Evolutionary conservation across 37 sponge, comb jelly and placozoan genomes (phyloP), one percentile per base, ranked within the genome.

Genomic region (Oscarella lobularis): DNA sequence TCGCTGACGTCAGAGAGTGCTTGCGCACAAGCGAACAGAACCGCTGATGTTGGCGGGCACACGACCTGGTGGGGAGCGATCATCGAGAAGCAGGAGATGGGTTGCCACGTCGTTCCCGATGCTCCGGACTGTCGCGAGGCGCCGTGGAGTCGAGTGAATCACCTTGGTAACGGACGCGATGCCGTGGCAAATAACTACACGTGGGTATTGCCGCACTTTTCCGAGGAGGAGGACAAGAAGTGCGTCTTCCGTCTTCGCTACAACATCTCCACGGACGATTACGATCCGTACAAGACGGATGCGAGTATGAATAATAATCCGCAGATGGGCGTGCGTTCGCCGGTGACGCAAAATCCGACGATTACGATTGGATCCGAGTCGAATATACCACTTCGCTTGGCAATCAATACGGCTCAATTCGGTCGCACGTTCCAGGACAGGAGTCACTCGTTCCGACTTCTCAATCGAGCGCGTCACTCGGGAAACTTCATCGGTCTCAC

Each of bases 181-280:
- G 95, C 89, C 14, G 81, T 80, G 5, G 81, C 90, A 1, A 82
- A 88, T 31, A 89, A 89, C 73, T 94, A 80, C 81, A 87, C 87
- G 0, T 88, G 89, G 88, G 40, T 1, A 3, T 34, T 97, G 14
- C 98, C 98, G 6, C 76, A 86, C 79, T 97, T 93, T 48, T 82
- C 89, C 1, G 78, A 73, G 55, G 79, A 73, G 0, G 69, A 35
- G 4, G 65, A 33, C 35, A 88, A 94, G 73, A 37, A 86, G 27
- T 83, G 84, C 71, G 87, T 94, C 33, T 39, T 98, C 36, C 80
- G 99, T 74, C 73, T 98, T 14, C 85, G 98, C 87, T 98, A 98
- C 84, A 98, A 98, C 90, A 98, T 98, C 68, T 88, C 95, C 35
- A 98, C 99, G 36, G 99, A 98, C 72, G 99, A 98, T 82, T 98